Percentiles rank a stretch among this genome's conserved stretches.
These are phyloP conservation scores for Pipistrellus kuhlii DNA, from an alignment of 2,797 vertebrate species.

Conservation along the genomic window DNA sequence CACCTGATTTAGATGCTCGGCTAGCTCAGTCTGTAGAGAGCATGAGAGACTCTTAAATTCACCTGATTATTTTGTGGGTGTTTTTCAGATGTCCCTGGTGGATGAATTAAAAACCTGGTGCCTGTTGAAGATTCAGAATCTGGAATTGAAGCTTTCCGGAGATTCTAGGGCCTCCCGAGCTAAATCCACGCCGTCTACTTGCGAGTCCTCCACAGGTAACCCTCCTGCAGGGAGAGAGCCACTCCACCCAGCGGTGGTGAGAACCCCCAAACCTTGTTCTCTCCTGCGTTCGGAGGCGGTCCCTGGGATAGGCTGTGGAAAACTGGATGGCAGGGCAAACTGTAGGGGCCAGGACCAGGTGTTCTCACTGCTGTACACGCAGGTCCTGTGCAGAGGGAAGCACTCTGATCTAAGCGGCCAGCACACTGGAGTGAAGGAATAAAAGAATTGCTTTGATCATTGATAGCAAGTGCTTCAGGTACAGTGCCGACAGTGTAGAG, in stretches of 20 bases:
- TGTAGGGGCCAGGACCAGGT: neutral
- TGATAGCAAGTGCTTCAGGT: neutral
- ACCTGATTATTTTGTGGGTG: neutral
- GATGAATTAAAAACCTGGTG: slow-evolving; percentile 97
- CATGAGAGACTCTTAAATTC: neutral
- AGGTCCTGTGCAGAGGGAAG: neutral
- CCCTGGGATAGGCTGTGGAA: fast-evolving
- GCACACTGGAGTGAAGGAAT: neutral
- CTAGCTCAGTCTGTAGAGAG: too few species aligned
- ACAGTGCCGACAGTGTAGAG: neutral
- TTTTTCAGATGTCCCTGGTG: slow-evolving; percentile 91
- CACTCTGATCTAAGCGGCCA: neutral
- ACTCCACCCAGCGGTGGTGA: slow-evolving; percentile 75
- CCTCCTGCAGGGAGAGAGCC: slow-evolving; percentile 77
- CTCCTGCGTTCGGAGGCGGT: neutral
- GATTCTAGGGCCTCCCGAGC: slow-evolving; percentile 87
- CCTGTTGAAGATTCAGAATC: slow-evolving; percentile 94
- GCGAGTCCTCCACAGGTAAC: slow-evolving; percentile 87
- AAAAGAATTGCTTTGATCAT: neutral
- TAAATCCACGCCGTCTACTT: slow-evolving; percentile 88
- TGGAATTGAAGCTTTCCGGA: slow-evolving; percentile 92
- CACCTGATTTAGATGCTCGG: neutral
- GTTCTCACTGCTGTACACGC: neutral
- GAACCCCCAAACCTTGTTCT: slow-evolving; percentile 31
- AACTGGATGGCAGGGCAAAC: neutral